Conservation (phyloP, 2,113 vertebrate genomes). For the Rhynchomys soricoides region DNA sequence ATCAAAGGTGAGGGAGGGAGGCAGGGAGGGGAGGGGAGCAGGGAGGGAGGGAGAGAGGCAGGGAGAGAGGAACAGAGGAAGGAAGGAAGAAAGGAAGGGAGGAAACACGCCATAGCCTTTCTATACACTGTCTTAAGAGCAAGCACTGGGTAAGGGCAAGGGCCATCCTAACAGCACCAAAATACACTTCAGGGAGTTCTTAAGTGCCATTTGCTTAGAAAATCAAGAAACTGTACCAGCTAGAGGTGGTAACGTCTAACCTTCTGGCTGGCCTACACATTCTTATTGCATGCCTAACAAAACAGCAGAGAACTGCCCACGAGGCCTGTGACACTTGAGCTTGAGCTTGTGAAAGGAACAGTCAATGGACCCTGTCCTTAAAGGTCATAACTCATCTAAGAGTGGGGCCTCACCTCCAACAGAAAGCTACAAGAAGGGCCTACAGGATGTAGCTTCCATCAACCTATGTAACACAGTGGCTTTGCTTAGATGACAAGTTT, state of each 20-base stretch:
- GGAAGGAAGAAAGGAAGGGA: neutral
- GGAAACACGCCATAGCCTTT: neutral
- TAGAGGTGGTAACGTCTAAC: neutral
- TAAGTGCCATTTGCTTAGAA: neutral
- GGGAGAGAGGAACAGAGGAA: neutral
- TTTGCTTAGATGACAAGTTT: neutral
- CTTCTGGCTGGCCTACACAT: neutral
- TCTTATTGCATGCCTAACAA: neutral
- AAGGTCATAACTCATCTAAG: neutral
- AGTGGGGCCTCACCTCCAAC: neutral
- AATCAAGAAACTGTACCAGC: neutral
- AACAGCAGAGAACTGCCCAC: neutral
- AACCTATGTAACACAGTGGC: neutral
- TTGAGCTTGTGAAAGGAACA: neutral
- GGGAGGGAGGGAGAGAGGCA: neutral
- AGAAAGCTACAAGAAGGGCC: neutral
- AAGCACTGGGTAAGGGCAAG: neutral
- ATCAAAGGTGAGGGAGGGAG: neutral
- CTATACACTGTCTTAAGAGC: neutral
- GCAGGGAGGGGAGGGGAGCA: neutral
- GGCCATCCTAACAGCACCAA: neutral
- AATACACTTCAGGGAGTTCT: neutral
- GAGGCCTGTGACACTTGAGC: neutral
- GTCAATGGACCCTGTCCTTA: neutral
- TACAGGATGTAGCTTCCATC: neutral